Evolutionary conservation across 2,797 vertebrate species (phyloP), one percentile per base, ranked within the genome.

Genomic region (Urophycis tenuis): DNA sequence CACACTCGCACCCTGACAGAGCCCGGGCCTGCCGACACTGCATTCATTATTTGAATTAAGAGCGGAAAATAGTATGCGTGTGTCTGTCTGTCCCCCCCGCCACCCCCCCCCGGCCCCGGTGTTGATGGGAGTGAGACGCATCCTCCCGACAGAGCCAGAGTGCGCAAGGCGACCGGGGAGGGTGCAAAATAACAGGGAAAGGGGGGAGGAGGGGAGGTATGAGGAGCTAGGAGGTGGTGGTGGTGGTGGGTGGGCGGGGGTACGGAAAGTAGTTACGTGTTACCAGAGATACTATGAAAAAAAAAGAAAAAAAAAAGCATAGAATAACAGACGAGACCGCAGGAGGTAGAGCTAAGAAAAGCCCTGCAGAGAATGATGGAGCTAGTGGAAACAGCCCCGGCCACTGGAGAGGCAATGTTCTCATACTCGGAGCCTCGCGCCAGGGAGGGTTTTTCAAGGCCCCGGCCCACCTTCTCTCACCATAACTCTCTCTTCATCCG

Each of bases 401-500:
- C 73, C 70, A 30, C 15, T 39, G 67, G 29, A 77, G 53, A 80
- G 60, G 34, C 71, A 84, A 30, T 79, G 73, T 30, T 49, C 71
- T 76, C 19, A 76, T 64, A 45, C 77, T 81, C 60, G 77, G 31
- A 74, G 74, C 22, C 34, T 60, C 9, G n/a, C 73, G 78, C 71
- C 80, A 84, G 53, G 71, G 75, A 39, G 32, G 49, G 34, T 81
- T 79, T 31, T 69, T 6, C 69, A 53, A 8, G 73, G 71, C 71
- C 39, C 33, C 82, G 85, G 85, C 81, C 83, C 74, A 84, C 71
- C 83, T 85, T 83, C 70, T 53, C 71, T 25, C 10, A 17, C 36
- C 31, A 2, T 73, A 72, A 53, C 49, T 36, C 33, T 80, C 69
- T 78, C 69, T 29, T 36, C 74, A 33, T 81, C 73, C 71, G 10